These are phyloP conservation scores for Malurus cyaneus DNA, from an alignment of 2,113 vertebrate genomes.

Conservation along the genomic window DNA sequence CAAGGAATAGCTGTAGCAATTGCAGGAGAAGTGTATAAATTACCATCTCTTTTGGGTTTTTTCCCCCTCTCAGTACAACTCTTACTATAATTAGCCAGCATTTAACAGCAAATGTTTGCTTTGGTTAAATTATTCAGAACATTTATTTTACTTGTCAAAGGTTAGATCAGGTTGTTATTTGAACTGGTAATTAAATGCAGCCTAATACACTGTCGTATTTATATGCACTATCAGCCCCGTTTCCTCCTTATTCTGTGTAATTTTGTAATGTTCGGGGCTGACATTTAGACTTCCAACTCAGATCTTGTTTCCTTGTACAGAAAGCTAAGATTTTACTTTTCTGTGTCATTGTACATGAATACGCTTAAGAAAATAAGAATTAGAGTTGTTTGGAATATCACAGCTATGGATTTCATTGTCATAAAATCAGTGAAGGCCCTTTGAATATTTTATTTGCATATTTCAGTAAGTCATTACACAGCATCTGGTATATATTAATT, in stretches of 20 bases:
- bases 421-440: neutral
- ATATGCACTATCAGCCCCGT: conserved; percentile 69
- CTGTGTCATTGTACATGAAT: neutral
- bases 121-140: conserved; percentile 88
- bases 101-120: conserved; percentile 87
- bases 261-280: conserved; percentile 66
- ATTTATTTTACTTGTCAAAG: conserved; percentile 85
- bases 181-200: conserved; percentile 79
- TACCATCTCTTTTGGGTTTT: conserved; percentile 64
- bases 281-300: conserved; percentile 65
- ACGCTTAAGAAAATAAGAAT: neutral
- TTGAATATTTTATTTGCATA: conserved; percentile 15
- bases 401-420: neutral
- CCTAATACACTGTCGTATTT: conserved; percentile 75
- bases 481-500: neutral
- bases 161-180: conserved; percentile 84
- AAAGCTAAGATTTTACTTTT: neutral
- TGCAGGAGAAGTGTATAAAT: conserved; percentile 75
- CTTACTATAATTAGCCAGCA: conserved; percentile 83
- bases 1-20: conserved; percentile 72
- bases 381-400: neutral
- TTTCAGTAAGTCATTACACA: neutral
- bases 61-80: conserved; percentile 67
- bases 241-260: conserved; percentile 69
- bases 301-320: conserved; percentile 20